phyloP scores from a whole-genome alignment of 2,113 vertebrate species.

The Phylloscopus trochilus region DNA sequence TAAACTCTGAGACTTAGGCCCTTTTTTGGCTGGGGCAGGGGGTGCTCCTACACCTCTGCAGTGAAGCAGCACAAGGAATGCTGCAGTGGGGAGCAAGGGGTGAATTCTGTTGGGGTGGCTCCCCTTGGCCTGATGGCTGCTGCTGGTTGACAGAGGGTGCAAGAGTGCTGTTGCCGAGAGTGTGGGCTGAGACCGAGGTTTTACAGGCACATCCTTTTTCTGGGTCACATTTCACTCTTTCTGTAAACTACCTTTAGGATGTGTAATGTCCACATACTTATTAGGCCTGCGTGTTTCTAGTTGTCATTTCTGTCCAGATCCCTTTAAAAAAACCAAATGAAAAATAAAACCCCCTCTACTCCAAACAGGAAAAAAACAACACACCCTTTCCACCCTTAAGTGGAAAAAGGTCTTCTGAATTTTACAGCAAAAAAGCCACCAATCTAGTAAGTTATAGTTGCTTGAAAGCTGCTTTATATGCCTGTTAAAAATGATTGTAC shows the following conservation, averaged over 20 bases:
- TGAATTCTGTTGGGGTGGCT: not conserved
- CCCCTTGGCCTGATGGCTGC: not conserved
- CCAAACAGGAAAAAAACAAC: not conserved
- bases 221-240: not conserved
- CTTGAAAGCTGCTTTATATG: not conserved
- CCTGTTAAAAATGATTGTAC: not conserved
- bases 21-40: not conserved
- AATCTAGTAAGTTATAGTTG: not conserved
- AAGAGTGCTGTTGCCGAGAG: rapidly evolving
- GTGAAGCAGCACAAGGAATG: not conserved
- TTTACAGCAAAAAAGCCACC: not conserved
- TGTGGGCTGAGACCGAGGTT: too few species aligned
- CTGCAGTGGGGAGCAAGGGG: rapidly evolving
- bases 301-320: not conserved
- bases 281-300: rapidly evolving
- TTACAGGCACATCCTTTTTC: not conserved
- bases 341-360: not conserved
- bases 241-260: not conserved
- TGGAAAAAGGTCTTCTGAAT: not conserved
- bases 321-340: not conserved
- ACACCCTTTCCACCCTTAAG: not conserved
- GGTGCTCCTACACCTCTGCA: not conserved
- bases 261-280: not conserved
- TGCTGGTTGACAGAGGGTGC: not conserved
- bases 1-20: not conserved